Evolutionary conservation across 2,797 vertebrate species (phyloP).

Genomic region (Tapirus indicus): DNA sequence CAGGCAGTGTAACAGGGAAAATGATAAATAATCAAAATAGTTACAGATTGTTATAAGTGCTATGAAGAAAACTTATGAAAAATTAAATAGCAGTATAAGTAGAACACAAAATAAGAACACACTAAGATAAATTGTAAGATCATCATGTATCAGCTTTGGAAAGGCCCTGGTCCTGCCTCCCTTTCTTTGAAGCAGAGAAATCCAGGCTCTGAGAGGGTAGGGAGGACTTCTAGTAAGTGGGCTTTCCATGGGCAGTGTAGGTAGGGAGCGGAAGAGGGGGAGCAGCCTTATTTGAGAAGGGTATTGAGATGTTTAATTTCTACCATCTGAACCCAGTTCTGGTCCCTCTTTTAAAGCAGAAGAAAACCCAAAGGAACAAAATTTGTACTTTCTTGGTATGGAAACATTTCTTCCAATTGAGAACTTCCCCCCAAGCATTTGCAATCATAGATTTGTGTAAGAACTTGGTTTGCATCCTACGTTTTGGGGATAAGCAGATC

Average conservation of each 20-base stretch:
- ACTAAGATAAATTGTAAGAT: neutral
- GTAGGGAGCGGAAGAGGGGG: neutral
- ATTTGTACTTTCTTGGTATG: neutral
- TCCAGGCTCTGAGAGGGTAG: neutral
- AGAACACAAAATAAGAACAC: neutral
- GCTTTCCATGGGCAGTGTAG: neutral
- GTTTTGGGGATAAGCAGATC: neutral
- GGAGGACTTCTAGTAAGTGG: neutral
- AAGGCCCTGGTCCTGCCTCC: neutral
- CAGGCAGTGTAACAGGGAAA: neutral
- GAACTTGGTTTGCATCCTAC: neutral
- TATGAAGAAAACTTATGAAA: neutral
- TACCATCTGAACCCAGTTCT: neutral
- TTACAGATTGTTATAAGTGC: neutral
- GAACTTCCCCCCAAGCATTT: neutral
- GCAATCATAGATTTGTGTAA: neutral
- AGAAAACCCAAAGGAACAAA: neutral
- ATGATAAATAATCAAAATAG: neutral
- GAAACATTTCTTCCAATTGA: neutral
- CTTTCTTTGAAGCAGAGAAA: neutral
- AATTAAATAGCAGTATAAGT: neutral
- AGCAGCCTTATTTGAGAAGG: neutral
- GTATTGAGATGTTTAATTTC: slow-evolving; percentile 9
- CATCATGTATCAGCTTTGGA: neutral
- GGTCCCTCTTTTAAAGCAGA: neutral